phyloP scores from a whole-genome alignment of 2,113 vertebrate genomes.

The Tinamus guttatus region DNA sequence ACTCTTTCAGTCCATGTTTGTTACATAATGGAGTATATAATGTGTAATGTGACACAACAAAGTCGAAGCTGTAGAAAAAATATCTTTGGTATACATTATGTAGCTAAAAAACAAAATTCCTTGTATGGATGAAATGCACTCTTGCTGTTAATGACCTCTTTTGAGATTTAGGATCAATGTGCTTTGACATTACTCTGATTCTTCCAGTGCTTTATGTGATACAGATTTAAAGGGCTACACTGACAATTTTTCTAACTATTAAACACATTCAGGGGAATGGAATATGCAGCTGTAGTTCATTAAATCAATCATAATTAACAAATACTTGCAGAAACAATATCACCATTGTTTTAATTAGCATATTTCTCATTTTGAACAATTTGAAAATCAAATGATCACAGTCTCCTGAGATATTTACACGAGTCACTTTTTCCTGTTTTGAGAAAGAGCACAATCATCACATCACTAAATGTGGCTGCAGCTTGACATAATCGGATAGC shows the following conservation, averaged over 20 bases:
- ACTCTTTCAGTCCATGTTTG: background rate
- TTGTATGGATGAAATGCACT: constrained; percentile 23
- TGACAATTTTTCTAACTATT: background rate
- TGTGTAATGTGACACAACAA: background rate
- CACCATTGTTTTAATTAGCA: constrained; percentile 43
- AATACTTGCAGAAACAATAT: constrained; percentile 37
- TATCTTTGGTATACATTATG: constrained; percentile 10
- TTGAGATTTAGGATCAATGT: constrained; percentile 26
- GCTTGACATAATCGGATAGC: background rate
- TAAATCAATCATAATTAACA: constrained; percentile 40
- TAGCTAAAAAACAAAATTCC: constrained; percentile 28
- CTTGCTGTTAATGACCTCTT: constrained; percentile 17
- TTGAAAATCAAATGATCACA: background rate
- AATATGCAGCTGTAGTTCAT: background rate
- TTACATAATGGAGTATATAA: background rate
- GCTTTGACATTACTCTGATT: constrained; percentile 42
- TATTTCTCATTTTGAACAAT: constrained; percentile 23
- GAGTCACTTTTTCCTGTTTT: background rate
- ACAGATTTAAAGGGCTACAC: background rate
- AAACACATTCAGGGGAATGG: constrained; percentile 9
- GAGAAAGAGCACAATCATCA: background rate
- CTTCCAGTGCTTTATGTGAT: constrained; percentile 11
- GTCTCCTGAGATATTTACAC: background rate
- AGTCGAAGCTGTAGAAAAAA: constrained; percentile 13
- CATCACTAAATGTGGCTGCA: background rate